Evolutionary conservation across 2,113 vertebrate genomes (phyloP).

Genomic region (Gymnocephalus cernua): DNA sequence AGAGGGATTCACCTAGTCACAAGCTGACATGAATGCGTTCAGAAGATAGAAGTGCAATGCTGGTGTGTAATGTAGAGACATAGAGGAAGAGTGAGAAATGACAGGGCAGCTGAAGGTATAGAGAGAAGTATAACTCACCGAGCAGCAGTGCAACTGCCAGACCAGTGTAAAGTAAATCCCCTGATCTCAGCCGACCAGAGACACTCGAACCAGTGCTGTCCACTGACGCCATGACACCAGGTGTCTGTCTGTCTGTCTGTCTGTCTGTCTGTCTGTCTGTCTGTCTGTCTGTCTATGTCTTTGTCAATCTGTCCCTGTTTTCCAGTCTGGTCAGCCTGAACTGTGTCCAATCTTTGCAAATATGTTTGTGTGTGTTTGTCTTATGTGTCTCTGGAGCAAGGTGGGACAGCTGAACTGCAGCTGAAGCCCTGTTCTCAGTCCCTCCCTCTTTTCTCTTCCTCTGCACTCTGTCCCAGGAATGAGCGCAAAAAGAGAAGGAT

Average conservation of each 20-base stretch:
- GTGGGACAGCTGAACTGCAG: slow-evolving; percentile 66
- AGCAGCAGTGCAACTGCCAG: slow-evolving; percentile 74
- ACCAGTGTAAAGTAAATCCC: slow-evolving; percentile 74
- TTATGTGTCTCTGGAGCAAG: slow-evolving; percentile 55
- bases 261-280: slow-evolving; percentile 35
- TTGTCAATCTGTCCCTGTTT: slow-evolving; percentile 40
- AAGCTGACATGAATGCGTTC: neutral
- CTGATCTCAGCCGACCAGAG: slow-evolving; percentile 66
- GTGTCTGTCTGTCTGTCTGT: slow-evolving; percentile 52
- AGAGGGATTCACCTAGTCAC: neutral
- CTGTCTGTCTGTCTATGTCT: neutral
- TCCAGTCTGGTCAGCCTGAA: slow-evolving; percentile 24
- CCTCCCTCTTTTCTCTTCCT: slow-evolving; percentile 71
- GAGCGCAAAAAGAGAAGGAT: slow-evolving; percentile 47
- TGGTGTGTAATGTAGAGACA: neutral
- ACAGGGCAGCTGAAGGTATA: slow-evolving; percentile 36
- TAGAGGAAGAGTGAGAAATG: slow-evolving; percentile 28
- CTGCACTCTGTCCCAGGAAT: slow-evolving; percentile 76
- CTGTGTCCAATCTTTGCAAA: slow-evolving; percentile 28
- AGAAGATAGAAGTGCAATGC: neutral
- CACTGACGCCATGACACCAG: slow-evolving; percentile 77
- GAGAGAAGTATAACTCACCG: slow-evolving; percentile 71
- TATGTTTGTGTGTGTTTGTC: slow-evolving; percentile 41
- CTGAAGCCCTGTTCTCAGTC: slow-evolving; percentile 66
- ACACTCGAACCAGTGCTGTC: slow-evolving; percentile 68